Evolutionary conservation across 2,888 invertebrate species (phyloP).

Genomic region (Tetragonula carbonaria): DNA sequence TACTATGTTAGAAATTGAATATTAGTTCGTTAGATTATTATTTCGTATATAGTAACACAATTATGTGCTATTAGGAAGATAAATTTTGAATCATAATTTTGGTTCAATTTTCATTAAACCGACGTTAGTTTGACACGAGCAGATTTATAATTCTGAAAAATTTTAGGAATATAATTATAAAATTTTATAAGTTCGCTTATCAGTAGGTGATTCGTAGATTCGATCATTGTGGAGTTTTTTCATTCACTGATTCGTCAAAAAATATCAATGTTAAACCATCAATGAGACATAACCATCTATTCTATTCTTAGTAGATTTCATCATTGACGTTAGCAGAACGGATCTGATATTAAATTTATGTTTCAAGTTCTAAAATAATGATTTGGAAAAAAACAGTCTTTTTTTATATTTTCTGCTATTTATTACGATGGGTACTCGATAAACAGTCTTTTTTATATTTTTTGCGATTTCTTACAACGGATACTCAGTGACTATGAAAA

Average conservation of each 20-base stretch:
- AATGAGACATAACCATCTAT: too few relatives aligned
- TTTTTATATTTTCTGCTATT: too few relatives aligned
- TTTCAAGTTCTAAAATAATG: too few relatives aligned
- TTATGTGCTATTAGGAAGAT: background rate
- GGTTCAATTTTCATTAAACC: background rate
- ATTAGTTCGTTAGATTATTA: background rate
- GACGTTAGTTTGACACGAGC: background rate
- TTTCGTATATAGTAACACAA: background rate
- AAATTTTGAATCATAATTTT: background rate
- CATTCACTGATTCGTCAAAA: slow-evolving; percentile 71
- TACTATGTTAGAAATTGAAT: slow-evolving; percentile 3
- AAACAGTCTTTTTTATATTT: too few relatives aligned
- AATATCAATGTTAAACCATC: slow-evolving; percentile 54
- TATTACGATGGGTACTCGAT: too few relatives aligned
- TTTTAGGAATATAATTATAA: slow-evolving; percentile 30
- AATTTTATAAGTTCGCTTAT: slow-evolving; percentile 42
- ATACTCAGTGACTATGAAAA: too few relatives aligned
- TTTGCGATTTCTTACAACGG: too few relatives aligned
- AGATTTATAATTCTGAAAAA: slow-evolving; percentile 9
- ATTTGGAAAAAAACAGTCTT: too few relatives aligned
- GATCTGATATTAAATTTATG: too few relatives aligned
- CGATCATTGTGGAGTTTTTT: slow-evolving; percentile 42
- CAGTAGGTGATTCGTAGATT: slow-evolving; percentile 56
- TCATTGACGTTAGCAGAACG: too few relatives aligned
- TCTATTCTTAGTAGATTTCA: too few relatives aligned